A percentile compares a stretch with the other conserved stretches of the same genome.
Conservation (phyloP, 2,888 invertebrate species). For the Cheilosia vernalis region DNA sequence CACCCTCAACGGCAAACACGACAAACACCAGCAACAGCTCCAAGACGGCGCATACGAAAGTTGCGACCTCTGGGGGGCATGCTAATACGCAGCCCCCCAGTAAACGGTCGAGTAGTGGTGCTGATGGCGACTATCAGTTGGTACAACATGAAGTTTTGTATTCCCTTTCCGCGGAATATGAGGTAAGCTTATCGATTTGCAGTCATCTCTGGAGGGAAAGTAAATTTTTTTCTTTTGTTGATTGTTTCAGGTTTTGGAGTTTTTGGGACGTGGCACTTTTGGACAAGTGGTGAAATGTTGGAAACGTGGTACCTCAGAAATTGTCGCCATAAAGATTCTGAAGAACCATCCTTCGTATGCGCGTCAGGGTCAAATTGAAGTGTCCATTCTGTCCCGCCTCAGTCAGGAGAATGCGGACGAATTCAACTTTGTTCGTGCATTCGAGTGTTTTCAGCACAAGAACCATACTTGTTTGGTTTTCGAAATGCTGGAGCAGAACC, state of each 20-base stretch:
- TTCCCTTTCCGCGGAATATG: constrained; percentile 97
- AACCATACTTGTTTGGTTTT: constrained; percentile 99
- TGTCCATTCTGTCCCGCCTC: constrained; percentile 94
- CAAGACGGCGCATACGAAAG: constrained; percentile 84
- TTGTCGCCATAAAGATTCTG: constrained; percentile 99
- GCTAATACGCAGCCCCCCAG: constrained; percentile 85
- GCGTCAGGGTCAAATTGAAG: constrained; percentile 99
- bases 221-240: not conserved
- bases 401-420: constrained; percentile 99
- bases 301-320: constrained; percentile 99
- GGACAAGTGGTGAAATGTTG: constrained; percentile 99
- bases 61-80: constrained; percentile 84
- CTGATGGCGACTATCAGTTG: constrained; percentile 99
- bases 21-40: constrained; percentile 79
- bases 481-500: constrained; percentile 99
- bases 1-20: constrained; percentile 78
- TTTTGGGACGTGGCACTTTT: constrained; percentile 99
- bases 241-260: constrained; percentile 94
- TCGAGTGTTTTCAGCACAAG: constrained; percentile 99
- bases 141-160: constrained; percentile 99
- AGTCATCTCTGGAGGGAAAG: not conserved
- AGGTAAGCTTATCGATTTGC: constrained; percentile 78
- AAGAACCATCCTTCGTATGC: constrained; percentile 99
- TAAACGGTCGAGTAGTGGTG: constrained; percentile 91
- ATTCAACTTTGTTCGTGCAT: constrained; percentile 99